Conservation (phyloP, 1,140 invertebrate species). For the Oreohelix idahoensis region DNA sequence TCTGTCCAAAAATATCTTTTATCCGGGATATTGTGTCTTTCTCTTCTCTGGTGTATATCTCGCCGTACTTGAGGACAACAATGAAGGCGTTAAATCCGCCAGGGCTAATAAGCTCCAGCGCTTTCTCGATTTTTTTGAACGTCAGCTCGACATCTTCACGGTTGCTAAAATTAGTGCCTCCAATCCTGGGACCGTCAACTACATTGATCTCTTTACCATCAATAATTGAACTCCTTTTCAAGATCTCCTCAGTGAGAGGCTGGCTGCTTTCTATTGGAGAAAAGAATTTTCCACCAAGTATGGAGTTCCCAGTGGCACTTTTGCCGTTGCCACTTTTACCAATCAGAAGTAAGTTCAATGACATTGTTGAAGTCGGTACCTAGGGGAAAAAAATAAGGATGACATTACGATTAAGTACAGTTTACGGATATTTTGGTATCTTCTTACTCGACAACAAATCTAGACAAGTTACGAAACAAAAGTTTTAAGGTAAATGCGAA, state of each 20-base stretch:
- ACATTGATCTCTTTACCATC: background rate
- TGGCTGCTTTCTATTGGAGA: background rate
- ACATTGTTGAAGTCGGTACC: too few relatives aligned
- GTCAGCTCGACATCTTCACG: background rate
- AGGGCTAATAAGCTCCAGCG: too few relatives aligned
- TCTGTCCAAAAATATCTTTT: background rate
- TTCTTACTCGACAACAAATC: too few relatives aligned
- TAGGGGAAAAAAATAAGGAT: too few relatives aligned
- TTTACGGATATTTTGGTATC: too few relatives aligned
- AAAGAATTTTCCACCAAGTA: background rate
- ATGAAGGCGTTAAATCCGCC: background rate
- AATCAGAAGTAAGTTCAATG: background rate
- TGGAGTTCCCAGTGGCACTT: background rate
- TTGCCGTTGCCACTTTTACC: background rate
- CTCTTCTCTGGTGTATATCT: background rate
- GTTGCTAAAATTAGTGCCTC: too few relatives aligned
- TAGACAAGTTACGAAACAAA: too few relatives aligned
- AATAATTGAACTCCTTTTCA: background rate
- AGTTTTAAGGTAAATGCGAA: too few relatives aligned
- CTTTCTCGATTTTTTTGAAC: background rate
- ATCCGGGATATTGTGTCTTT: background rate
- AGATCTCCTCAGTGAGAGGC: background rate
- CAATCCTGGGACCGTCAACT: too few relatives aligned
- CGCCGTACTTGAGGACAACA: conserved; percentile 5
- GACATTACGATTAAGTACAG: too few relatives aligned